Base-by-base conservation (phyloP, 1,140 invertebrate genomes). In the Frieseomelitta varia region DNA sequence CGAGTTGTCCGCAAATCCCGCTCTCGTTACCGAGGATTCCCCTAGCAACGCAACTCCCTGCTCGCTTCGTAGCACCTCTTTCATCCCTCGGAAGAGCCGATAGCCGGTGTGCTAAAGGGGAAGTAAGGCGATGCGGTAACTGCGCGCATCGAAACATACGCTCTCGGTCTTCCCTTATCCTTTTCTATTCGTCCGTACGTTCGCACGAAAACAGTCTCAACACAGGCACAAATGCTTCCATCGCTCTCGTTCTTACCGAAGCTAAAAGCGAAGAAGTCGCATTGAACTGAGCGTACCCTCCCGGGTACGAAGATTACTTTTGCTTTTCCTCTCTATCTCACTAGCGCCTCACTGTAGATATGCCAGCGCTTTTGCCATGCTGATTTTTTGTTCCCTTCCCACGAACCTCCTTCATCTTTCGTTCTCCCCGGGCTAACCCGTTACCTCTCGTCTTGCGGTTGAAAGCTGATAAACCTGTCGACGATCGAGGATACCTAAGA, bases 221-320 rank as follows among this genome's bases (percentile, higher is more conserved):
- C 63, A 63, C 51, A 1, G 17, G 14, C 51, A 39, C 67, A 0
- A 21, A 34, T 34, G 39, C 19, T 27, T 34, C 51, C 34, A 27
- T 84, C 73, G 10, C 55, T 87, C 75, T 75, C 63, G 39, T 53
- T 76, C 51, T 61, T 27, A 34, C 39, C n/a, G 11, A 47, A 34
- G 30, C 47, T 17, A 65, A 2, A 30, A 30, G 30, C 11, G 24
- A 68, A 27, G 4, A 30, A 84, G 30, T 71, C 58, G 21, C 69
- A 47, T 79, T 77, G 77, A 84, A 84, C 85, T 78, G 71, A 90
- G 79, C 77, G 65, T 75, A 81, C 80, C 78, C 87, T n/a, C 39
- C 39, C 39, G 82, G 77, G 78, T 74, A 86, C 79, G 63, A 87
- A 90, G 79, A 90, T 90, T 90, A 90, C 72, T 0, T 63, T 71